phyloP scores from a whole-genome alignment of 2,797 vertebrate genomes.

The Hypotaenidia philippensis region DNA sequence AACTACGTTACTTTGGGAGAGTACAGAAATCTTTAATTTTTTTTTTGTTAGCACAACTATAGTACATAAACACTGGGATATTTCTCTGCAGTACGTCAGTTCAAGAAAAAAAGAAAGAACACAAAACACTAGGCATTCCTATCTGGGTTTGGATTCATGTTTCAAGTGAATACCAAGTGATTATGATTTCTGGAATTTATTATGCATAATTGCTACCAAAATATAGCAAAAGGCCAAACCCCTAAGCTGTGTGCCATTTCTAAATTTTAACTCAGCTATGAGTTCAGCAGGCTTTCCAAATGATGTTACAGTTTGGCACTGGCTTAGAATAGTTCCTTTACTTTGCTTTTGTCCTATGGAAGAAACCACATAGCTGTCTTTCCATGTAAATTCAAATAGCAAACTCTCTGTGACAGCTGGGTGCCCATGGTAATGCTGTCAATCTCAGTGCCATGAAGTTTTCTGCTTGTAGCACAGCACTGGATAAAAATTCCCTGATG shows the following conservation, averaged over 20 bases:
- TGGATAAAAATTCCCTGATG: neutral
- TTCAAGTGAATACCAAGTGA: neutral
- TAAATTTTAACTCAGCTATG: neutral
- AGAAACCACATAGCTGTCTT: neutral
- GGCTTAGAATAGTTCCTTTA: neutral
- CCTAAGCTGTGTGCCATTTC: neutral
- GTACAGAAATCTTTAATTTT: neutral
- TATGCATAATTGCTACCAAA: neutral
- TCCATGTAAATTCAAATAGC: neutral
- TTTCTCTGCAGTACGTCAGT: neutral
- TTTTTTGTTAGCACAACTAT: neutral
- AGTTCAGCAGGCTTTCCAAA: neutral
- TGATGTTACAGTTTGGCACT: neutral
- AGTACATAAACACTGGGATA: neutral
- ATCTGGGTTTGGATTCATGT: neutral
- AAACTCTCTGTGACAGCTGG: neutral
- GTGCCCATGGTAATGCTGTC: neutral
- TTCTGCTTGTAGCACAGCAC: neutral
- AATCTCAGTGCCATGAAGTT: neutral
- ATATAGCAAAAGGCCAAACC: fast-evolving
- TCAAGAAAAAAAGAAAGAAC: neutral
- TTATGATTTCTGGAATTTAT: slow-evolving; percentile 15
- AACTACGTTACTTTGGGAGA: neutral
- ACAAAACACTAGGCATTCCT: neutral
- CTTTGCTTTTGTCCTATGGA: neutral